These are phyloP conservation scores for Carassius gibelio DNA, from an alignment of 2,113 vertebrate species.

Conservation along the genomic window DNA sequence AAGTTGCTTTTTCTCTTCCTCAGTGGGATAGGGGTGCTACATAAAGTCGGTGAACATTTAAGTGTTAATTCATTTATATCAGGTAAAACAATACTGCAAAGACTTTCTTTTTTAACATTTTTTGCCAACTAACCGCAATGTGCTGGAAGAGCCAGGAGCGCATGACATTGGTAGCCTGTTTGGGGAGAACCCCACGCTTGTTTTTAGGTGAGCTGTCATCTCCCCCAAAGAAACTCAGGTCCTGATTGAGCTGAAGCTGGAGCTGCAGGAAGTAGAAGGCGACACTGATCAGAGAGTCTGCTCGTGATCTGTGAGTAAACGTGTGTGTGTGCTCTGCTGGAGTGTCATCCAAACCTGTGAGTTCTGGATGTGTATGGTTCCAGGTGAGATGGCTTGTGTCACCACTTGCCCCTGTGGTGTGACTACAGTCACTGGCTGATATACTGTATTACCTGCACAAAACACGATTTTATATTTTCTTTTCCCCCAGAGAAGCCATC, in stretches of 20 bases:
- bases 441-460: constrained; percentile 70
- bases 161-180: constrained; percentile 97
- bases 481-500: background rate
- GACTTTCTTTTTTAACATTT: background rate
- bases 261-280: constrained; percentile 72
- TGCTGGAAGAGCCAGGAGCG: constrained; percentile 99
- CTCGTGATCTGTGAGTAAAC: constrained; percentile 89
- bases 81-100: background rate
- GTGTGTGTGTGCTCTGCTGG: constrained; percentile 79
- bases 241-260: constrained; percentile 94
- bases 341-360: constrained; percentile 78
- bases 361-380: constrained; percentile 81
- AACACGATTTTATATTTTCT: too few relatives aligned
- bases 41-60: background rate
- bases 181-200: constrained; percentile 93
- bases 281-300: constrained; percentile 59
- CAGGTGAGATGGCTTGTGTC: constrained; percentile 81
- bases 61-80: background rate
- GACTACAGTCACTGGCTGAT: constrained; percentile 86
- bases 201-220: constrained; percentile 93
- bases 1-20: constrained; percentile 97
- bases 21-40: constrained; percentile 95
- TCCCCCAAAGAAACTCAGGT: constrained; percentile 89
- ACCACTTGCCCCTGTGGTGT: constrained; percentile 86
- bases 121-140: constrained; percentile 84